Conservation (phyloP, 2,797 vertebrate genomes). For the Diplodus sargus region DNA sequence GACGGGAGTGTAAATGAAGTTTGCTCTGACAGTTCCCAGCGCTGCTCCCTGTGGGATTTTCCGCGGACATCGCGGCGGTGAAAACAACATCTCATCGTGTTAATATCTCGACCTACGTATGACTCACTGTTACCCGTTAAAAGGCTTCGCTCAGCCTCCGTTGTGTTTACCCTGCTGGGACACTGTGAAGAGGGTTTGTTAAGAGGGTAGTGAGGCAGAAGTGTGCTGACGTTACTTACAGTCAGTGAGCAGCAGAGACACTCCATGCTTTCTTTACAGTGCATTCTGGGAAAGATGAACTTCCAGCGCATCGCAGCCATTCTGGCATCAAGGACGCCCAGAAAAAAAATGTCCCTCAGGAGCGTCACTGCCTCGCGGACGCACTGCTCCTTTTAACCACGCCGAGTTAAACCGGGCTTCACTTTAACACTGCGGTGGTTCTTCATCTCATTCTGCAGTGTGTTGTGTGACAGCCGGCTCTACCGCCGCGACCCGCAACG, state of each 20-base stretch:
- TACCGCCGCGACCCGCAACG: too few species aligned
- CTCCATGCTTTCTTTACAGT: constrained; percentile 34
- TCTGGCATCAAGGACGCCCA: constrained; percentile 1
- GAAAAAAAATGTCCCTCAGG: constrained; percentile 14
- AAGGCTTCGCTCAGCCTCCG: not conserved
- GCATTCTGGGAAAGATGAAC: constrained; percentile 50
- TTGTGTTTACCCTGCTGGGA: constrained; percentile 30
- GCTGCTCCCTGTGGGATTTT: not conserved
- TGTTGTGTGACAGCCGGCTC: too few species aligned
- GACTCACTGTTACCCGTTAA: not conserved
- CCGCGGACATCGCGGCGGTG: not conserved
- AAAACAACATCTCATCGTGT: not conserved
- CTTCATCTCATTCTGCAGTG: not conserved
- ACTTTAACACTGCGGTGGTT: not conserved
- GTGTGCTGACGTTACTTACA: constrained; percentile 41
- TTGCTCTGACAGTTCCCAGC: not conserved
- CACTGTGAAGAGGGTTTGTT: constrained; percentile 24
- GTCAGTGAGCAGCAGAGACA: constrained; percentile 30
- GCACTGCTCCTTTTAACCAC: not conserved
- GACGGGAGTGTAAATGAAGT: not conserved
- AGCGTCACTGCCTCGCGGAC: constrained; percentile 14
- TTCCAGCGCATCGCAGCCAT: constrained; percentile 26
- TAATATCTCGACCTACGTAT: not conserved
- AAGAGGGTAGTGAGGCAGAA: constrained; percentile 35
- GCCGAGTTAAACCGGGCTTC: not conserved